Conservation (phyloP, 2,113 vertebrate species). For the Pitta sordida region DNA sequence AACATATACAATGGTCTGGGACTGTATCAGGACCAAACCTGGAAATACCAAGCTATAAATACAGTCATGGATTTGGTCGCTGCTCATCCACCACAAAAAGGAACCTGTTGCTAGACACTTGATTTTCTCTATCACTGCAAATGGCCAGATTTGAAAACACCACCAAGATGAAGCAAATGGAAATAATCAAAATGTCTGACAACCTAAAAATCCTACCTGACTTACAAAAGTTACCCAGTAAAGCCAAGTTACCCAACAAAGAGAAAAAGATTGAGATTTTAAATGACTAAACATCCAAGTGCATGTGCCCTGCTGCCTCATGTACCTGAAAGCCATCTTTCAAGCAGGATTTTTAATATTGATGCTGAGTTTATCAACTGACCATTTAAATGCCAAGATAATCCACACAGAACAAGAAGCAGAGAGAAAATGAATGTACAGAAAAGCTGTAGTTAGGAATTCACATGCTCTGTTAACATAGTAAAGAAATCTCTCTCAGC, state of each 20-base stretch:
- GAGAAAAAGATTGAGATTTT: background rate
- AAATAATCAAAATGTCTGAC: background rate
- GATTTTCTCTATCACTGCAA: background rate
- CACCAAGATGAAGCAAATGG: fast-evolving
- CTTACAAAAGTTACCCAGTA: background rate
- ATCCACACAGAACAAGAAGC: background rate
- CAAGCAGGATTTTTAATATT: background rate
- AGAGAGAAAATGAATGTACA: fast-evolving
- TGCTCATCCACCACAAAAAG: background rate
- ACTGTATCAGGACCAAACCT: fast-evolving
- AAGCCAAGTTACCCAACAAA: background rate
- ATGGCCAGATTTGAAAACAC: background rate
- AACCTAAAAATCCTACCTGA: background rate
- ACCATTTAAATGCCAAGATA: background rate
- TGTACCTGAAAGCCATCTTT: background rate
- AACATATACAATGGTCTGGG: fast-evolving
- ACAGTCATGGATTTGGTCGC: fast-evolving
- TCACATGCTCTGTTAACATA: background rate
- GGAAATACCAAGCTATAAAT: background rate
- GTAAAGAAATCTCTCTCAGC: background rate
- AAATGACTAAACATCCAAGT: background rate
- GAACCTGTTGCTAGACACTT: fast-evolving
- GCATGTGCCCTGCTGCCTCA: background rate
- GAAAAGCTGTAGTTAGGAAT: background rate
- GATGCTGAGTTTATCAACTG: background rate